Conservation (phyloP, 2,113 vertebrate species). For the Sander lucioperca region DNA sequence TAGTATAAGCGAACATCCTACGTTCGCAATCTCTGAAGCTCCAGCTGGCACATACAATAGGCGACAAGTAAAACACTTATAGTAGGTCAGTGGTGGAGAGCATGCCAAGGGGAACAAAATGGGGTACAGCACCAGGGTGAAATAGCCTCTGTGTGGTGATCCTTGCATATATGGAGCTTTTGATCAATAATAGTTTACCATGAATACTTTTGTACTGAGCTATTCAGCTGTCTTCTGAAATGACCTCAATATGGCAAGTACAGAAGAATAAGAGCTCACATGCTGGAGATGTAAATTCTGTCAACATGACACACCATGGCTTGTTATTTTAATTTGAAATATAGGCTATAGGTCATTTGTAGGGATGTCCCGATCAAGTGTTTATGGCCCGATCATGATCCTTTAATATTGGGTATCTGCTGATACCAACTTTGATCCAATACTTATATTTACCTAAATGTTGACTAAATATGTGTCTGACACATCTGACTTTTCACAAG, state of each 20-base stretch:
- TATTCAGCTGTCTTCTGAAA: slow-evolving; percentile 17
- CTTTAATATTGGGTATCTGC: background rate
- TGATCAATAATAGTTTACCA: slow-evolving; percentile 19
- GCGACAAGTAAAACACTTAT: slow-evolving; percentile 8
- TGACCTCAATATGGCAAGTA: slow-evolving; percentile 21
- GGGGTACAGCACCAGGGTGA: slow-evolving; percentile 12
- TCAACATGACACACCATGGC: background rate
- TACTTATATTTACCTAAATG: background rate
- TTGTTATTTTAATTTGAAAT: background rate
- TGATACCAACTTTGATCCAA: fast-evolving
- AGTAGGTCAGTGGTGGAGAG: slow-evolving; percentile 17
- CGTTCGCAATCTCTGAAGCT: slow-evolving; percentile 1
- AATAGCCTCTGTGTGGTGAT: slow-evolving; percentile 30
- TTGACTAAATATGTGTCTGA: background rate
- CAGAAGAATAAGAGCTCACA: background rate
- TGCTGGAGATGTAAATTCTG: background rate
- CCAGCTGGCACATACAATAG: background rate
- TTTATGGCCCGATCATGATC: too few relatives aligned
- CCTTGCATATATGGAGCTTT: slow-evolving; percentile 15
- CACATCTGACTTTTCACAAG: background rate
- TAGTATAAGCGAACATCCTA: background rate
- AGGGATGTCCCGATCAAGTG: background rate
- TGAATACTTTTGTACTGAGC: slow-evolving; percentile 32
- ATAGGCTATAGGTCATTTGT: background rate
- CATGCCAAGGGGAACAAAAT: slow-evolving; percentile 18